Evolutionary conservation across 2,888 invertebrate species (phyloP).

Genomic region (Drosophila melanocephala): DNA sequence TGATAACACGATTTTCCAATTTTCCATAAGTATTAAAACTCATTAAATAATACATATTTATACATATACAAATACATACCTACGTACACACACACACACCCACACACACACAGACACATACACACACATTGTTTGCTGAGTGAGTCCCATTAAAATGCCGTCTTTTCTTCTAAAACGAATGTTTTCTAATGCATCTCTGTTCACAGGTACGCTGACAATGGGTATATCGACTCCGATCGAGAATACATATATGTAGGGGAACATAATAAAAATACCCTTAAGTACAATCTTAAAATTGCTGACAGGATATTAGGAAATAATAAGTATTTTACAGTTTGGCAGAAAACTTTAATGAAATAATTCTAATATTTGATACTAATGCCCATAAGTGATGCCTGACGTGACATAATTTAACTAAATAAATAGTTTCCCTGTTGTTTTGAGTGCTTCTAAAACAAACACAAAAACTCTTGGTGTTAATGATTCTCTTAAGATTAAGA

Average conservation of each 20-base stretch:
- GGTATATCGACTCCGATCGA: neutral
- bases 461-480: neutral
- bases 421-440: neutral
- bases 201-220: neutral
- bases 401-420: neutral
- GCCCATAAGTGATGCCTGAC: neutral
- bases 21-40: constrained; percentile 75
- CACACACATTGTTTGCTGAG: constrained; percentile 43
- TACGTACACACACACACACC: constrained; percentile 52
- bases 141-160: constrained; percentile 62
- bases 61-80: constrained; percentile 14
- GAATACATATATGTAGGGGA: neutral
- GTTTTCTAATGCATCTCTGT: constrained; percentile 2
- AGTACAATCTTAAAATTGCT: neutral
- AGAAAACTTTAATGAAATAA: neutral
- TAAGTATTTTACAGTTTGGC: neutral
- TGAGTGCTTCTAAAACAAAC: neutral
- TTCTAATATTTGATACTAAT: neutral
- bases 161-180: constrained; percentile 42
- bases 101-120: constrained; percentile 29
- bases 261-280: neutral
- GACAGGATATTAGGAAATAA: neutral
- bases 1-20: constrained; percentile 62
- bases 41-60: constrained; percentile 59
- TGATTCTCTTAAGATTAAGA: neutral